Conservation (phyloP, 2,888 invertebrate genomes). For the Diachrysia chrysitis region DNA sequence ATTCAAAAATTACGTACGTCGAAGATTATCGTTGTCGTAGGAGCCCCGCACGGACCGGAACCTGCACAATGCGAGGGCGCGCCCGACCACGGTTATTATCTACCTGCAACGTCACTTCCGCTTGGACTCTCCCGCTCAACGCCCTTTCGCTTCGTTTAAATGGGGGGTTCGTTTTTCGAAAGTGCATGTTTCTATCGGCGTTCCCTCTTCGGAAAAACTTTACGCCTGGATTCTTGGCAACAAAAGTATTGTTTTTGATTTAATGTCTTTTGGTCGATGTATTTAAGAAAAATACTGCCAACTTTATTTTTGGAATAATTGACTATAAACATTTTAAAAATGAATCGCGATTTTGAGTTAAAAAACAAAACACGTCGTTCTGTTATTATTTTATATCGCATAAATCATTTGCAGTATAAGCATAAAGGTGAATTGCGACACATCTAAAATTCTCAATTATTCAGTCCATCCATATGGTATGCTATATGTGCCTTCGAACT, state of each 20-base stretch:
- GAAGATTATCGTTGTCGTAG: slow-evolving; percentile 85
- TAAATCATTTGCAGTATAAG: no score
- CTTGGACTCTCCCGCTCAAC: slow-evolving; percentile 63
- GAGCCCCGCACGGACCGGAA: slow-evolving; percentile 80
- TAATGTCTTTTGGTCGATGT: slow-evolving; percentile 25
- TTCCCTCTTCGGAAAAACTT: slow-evolving; percentile 47
- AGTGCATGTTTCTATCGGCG: slow-evolving; percentile 53
- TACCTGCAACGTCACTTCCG: slow-evolving; percentile 87
- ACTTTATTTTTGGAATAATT: background rate
- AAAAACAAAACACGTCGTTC: no score
- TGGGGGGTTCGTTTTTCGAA: slow-evolving; percentile 67
- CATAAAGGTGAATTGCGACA: no score
- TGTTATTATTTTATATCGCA: no score
- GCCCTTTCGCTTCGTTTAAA: slow-evolving; percentile 59
- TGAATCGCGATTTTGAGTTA: no score
- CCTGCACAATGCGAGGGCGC: slow-evolving; percentile 79
- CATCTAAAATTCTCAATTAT: no score
- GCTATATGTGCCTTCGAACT: no score
- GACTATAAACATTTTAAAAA: no score
- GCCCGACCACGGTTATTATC: slow-evolving; percentile 78
- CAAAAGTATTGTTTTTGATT: slow-evolving; percentile 47
- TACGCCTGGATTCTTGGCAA: slow-evolving; percentile 40
- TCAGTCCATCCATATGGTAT: no score
- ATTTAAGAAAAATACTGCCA: slow-evolving; percentile 15
- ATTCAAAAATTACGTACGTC: slow-evolving; percentile 84